Base-by-base conservation (phyloP, 53 echinoderm and acorn worm genomes). In the Echinarachnius parma region DNA sequence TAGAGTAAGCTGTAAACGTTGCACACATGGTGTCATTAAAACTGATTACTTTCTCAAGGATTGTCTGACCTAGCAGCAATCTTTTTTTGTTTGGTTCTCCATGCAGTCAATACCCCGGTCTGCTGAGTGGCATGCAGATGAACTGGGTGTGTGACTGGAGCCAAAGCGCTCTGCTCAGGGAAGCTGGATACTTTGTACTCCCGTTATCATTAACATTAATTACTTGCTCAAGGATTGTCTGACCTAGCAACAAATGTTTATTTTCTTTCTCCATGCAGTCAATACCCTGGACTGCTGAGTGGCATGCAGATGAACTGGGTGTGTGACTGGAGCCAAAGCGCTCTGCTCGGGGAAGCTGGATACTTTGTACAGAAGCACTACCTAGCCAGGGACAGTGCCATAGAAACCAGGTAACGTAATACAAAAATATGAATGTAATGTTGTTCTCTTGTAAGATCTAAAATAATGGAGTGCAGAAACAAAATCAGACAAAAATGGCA, bases 271-370 rank as follows among this genome's bases (percentile, higher is more conserved):
- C 36, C 1, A 44, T 64, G 15, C 61, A 91, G 96, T 63, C 87
- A 95, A 78, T 95, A 95, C 30, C 91, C 96, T 35, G 96, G 96
- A 9, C 74, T 95, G 9, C 49, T 94, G 70, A 95, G 81, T 20
- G 96, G 96, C 3, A 95, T 95, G 96, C 96, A 95, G 80, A 84
- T 95, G 54, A 91, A 95, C 66, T 95, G 96, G 96, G 86, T 87
- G 42, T 87, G 96, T 74, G 96, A 95, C 52, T 94, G 96, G 96
- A 66, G 87, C 1, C 64, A 81, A 33, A 84, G 79, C 46, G 96
- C 96, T 10, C 77, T 91, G 3, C 27, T 81, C 4, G 87, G 90
- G 14, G 96, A 95, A 75, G 96, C 87, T 4, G 84, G 48, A 4
- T 95, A 95, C 84, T 95, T 80, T 61, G 78, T 91, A 25, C 81